These are phyloP conservation scores for Procambarus clarkii DNA, from an alignment of 1,140 invertebrate genomes.

Conservation along the genomic window DNA sequence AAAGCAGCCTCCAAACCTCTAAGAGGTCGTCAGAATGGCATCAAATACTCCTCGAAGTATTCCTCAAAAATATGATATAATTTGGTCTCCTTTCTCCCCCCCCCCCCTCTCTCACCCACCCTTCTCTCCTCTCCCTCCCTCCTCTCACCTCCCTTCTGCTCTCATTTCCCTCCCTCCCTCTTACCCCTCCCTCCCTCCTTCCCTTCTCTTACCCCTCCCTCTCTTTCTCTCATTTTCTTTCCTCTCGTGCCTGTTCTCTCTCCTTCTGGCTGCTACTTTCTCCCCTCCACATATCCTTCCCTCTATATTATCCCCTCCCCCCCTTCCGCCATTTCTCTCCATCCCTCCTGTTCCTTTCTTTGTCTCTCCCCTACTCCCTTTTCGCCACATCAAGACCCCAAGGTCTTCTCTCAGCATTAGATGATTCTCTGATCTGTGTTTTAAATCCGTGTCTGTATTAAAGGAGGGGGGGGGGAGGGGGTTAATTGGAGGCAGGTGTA, in stretches of 20 bases:
- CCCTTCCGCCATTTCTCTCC: not conserved
- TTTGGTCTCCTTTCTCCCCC: not conserved
- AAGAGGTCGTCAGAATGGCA: conserved; percentile 45
- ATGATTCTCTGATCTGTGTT: too few species aligned
- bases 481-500: too few species aligned
- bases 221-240: not conserved
- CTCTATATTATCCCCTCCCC: not conserved
- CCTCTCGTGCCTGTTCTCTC: not conserved
- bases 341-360: not conserved
- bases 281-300: not conserved
- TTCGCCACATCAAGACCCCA: too few species aligned
- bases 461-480: too few species aligned
- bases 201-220: not conserved
- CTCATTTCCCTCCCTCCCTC: not conserved
- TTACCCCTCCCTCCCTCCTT: too few species aligned
- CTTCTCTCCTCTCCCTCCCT: not conserved
- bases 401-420: too few species aligned
- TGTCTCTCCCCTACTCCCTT: too few species aligned
- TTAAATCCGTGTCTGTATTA: too few species aligned
- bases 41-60: conserved; percentile 43
- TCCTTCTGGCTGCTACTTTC: not conserved
- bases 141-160: not conserved
- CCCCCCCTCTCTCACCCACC: not conserved
- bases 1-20: conserved; percentile 10
- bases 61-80: conserved; percentile 38